Evolutionary conservation across 1,140 invertebrate species (phyloP), one percentile per base, ranked within the genome.

Genomic region (Branchinecta lynchi): DNA sequence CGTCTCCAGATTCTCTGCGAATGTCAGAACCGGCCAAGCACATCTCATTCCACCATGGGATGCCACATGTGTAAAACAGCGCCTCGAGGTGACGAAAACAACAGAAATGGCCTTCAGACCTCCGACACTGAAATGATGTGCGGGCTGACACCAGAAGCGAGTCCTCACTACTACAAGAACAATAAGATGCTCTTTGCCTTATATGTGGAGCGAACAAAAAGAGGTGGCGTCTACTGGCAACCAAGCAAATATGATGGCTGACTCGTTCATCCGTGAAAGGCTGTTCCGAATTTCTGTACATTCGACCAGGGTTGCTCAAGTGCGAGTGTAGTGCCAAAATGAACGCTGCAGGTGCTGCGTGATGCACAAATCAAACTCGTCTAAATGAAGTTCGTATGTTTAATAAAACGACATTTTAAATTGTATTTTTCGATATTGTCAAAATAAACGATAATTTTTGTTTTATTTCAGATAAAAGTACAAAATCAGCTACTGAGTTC

Each of bases 201-300:
- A 20, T 60, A 60, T 60, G 51, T 60, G 3, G 51, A 60, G 51
- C 12, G 51, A 60, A 60, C 51, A 60, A 60, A 60, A 20, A 60
- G 51, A 20, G 51, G 51, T 60, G 51, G 51, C 12, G 51, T 60
- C 12, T 60, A 15, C 17, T 60, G 51, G 51, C 51, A 60, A 60
- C 51, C 51, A 60, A 60, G 51, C 17, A 60, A 60, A 60, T 60
- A 60, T 60, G 51, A 60, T 60, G 51, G 51, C 12, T 60, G 51
- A 20, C 2, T 60, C 51, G 12, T 6, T 6, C 51, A 60, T 15
- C 1, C 6, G 12, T 20, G 12, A 60, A 60, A 60, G 17, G 51
- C 17, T 60, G 51, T 60, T 20, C 17, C 51, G 51, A 6, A 60
- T 15, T 60, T 60, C 17, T 60, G 51, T 20, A 60, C 51, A 32